Evolutionary conservation across 2,113 vertebrate species (phyloP).

Genomic region (Dipodomys merriami): DNA sequence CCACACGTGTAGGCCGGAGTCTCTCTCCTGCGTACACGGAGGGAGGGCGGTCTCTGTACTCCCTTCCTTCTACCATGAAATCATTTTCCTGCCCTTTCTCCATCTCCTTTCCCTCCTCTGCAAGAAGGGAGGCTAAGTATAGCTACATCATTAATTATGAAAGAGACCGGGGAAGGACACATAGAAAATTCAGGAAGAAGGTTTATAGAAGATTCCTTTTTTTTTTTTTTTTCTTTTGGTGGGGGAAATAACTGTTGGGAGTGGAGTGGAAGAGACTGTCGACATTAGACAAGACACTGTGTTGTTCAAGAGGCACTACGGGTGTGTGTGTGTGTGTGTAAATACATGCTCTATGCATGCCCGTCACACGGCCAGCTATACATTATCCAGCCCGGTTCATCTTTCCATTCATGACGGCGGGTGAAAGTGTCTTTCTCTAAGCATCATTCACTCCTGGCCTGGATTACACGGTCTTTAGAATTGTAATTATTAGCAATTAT

Average conservation of each 20-base stretch:
- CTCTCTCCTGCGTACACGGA: neutral
- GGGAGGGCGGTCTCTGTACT: neutral
- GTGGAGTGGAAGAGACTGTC: neutral
- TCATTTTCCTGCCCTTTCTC: conserved; percentile 14
- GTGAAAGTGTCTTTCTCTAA: neutral
- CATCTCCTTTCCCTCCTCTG: conserved; percentile 39
- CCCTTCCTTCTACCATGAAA: neutral
- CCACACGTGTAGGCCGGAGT: too few species aligned
- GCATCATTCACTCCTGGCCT: neutral
- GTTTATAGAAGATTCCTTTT: neutral
- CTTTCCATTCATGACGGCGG: too few species aligned
- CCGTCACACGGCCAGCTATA: too few species aligned
- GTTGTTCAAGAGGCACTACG: neutral
- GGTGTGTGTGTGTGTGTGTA: too few species aligned
- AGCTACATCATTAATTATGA: conserved; percentile 72
- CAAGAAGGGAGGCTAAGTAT: conserved; percentile 54
- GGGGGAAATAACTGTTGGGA: neutral
- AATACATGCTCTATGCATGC: too few species aligned
- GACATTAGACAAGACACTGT: neutral
- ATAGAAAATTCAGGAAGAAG: conserved; percentile 11
- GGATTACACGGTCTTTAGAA: neutral
- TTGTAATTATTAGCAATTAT: neutral
- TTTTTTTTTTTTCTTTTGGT: too few species aligned
- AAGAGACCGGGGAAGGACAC: conserved; percentile 54
- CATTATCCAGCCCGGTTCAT: too few species aligned